phyloP scores from a whole-genome alignment of 1,140 invertebrate species.

The Ladona fulva region DNA sequence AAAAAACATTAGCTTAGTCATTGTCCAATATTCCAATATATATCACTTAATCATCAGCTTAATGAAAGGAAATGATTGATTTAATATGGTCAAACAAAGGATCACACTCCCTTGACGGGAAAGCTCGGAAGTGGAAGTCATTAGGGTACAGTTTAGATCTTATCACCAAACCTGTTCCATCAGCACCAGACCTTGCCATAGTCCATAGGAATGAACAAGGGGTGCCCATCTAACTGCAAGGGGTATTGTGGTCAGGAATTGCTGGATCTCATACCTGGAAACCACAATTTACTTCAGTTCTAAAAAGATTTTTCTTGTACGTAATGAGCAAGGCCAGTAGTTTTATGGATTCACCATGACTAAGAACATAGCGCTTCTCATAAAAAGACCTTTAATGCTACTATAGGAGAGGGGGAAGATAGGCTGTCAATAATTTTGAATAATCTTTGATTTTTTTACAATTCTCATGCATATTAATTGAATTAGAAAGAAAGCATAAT shows the following conservation, averaged over 20 bases:
- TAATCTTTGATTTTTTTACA: not conserved
- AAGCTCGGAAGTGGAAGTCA: conserved; percentile 4
- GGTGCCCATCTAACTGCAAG: conserved; percentile 2
- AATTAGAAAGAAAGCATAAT: not conserved
- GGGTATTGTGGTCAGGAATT: conserved; percentile 3
- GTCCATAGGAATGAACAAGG: not conserved
- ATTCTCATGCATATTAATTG: not conserved
- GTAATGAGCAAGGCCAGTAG: not conserved
- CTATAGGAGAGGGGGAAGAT: not conserved
- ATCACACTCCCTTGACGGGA: not conserved
- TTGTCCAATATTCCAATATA: conserved; percentile 7
- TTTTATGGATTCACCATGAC: not conserved
- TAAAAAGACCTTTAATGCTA: not conserved
- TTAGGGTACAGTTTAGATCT: not conserved
- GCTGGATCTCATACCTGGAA: not conserved
- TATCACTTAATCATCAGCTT: not conserved
- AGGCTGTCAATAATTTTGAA: not conserved
- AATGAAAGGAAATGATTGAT: not conserved
- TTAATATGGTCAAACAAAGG: not conserved
- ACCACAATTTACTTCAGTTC: not conserved
- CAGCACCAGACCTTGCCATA: conserved; percentile 2
- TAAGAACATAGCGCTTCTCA: not conserved
- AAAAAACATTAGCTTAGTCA: not conserved
- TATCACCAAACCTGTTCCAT: conserved; percentile 9
- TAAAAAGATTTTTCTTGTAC: conserved; percentile 1